A percentile compares a stretch with the other conserved stretches of the same genome.
phyloP scores from a whole-genome alignment of 2,113 vertebrate species.

The Dicerorhinus sumatrensis region DNA sequence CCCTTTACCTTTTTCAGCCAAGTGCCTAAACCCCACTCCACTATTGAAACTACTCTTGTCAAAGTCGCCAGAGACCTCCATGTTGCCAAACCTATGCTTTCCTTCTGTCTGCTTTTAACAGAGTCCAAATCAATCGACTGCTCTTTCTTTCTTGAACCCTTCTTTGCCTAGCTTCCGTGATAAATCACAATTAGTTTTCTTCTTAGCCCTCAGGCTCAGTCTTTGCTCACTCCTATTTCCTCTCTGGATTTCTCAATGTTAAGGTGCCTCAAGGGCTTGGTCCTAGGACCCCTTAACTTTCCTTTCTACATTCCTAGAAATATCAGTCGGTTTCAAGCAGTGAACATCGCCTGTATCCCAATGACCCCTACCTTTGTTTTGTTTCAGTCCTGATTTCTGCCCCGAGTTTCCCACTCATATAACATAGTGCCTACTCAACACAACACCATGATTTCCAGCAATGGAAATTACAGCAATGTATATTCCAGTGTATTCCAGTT shows the following conservation, averaged over 20 bases:
- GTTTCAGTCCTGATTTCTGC: neutral
- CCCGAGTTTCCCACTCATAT: neutral
- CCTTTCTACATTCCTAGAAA: neutral
- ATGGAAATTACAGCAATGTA: neutral
- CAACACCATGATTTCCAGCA: neutral
- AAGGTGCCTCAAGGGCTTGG: neutral
- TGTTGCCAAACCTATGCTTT: neutral
- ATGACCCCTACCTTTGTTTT: neutral
- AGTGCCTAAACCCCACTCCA: neutral
- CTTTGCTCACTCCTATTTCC: neutral
- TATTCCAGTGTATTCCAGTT: neutral
- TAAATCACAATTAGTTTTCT: neutral
- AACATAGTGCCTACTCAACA: neutral
- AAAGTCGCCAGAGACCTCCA: neutral
- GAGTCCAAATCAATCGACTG: neutral
- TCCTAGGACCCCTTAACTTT: neutral
- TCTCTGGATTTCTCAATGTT: neutral
- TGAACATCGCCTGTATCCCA: neutral
- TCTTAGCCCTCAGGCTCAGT: neutral
- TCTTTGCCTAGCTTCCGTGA: neutral
- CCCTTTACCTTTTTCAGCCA: neutral
- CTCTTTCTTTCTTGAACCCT: neutral
- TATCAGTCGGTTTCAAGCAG: neutral
- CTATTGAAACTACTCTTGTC: neutral
- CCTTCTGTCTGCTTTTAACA: neutral